A percentile compares a stretch with the other conserved stretches of the same genome.
These are phyloP conservation scores for Meta bourneti DNA, from an alignment of 2,888 invertebrate genomes.

Conservation along the genomic window DNA sequence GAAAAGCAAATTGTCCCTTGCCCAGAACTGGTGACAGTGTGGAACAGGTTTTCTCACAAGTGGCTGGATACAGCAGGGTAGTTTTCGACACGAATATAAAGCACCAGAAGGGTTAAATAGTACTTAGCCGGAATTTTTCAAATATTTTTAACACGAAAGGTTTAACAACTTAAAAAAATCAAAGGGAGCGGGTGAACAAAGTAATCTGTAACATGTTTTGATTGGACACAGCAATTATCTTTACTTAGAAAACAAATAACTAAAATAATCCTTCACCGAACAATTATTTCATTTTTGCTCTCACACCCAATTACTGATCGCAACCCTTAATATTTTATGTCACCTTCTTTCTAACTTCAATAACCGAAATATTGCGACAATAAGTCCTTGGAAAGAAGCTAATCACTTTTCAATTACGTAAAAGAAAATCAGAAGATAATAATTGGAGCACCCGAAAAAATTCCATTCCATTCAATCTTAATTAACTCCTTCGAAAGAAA, in stretches of 20 bases:
- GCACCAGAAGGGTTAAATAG: too few species aligned
- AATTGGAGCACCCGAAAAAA: background rate
- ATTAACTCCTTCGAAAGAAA: constrained; percentile 11
- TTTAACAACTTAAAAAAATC: background rate
- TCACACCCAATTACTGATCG: background rate
- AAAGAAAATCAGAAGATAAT: background rate
- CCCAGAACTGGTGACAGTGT: too few species aligned
- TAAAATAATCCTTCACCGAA: background rate
- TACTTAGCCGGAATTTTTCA: background rate
- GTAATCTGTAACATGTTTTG: background rate
- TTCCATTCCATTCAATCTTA: constrained; percentile 2
- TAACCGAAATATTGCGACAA: background rate
- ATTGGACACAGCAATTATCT: background rate
- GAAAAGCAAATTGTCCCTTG: too few species aligned
- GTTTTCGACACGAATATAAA: too few species aligned
- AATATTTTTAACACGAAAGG: background rate
- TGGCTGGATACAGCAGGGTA: too few species aligned
- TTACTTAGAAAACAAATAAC: background rate
- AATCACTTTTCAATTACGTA: background rate
- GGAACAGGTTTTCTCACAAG: too few species aligned
- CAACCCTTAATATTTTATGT: background rate
- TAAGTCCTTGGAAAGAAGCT: background rate
- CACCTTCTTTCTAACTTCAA: background rate
- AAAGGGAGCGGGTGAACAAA: background rate
- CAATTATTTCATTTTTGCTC: background rate